Evolutionary conservation across 2,888 invertebrate species (phyloP), one percentile per base, ranked within the genome.

Genomic region (Plebejus melissa): DNA sequence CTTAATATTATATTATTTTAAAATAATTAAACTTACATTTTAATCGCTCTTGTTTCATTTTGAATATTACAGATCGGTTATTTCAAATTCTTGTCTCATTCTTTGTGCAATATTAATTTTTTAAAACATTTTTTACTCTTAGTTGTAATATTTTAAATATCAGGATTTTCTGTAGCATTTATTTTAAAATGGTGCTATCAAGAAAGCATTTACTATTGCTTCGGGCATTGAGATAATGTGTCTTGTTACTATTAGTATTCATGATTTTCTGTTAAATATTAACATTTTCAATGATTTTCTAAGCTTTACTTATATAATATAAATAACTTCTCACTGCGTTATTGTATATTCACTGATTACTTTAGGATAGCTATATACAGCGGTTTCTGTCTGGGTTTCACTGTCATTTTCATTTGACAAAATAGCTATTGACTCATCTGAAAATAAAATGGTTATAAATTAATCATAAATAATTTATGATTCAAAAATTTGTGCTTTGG

Each of bases 291-390:
- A n/a, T 7, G 58, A 58, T 58, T 58, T 58, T 22, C 4, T 54
- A 54, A 54, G 4, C 58, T 58, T 58, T 22, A 58, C 58, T 57
- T n/a, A 57, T n/a, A 57, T 6, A 57, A 32, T 2, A 32, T 32
- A 2, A 32, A n/a, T 60, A 60, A 60, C 22, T 60, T 11, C 77
- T 74, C 76, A 60, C 72, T 77, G 78, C 54, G 76, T 75, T 69
- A 76, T 79, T 32, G 78, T 77, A 41, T 86, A 90, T 36, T 90
- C 87, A 36, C 87, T 87, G 50, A 89, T 86, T 46, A 85, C 85
- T 82, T 91, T 91, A 11, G 90, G 90, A 77, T 90, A 92, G 28
- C 89, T 83, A 79, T 90, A 92, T 60, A 91, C 84, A 3, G 91
- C 87, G 11, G 88, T 83, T 13, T 91, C 90, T 0, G 85, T 81